Percentiles rank a stretch among this genome's conserved stretches.
Conservation (phyloP, 2,113 vertebrate species). For the Cyphomyrus discorhynchus region DNA sequence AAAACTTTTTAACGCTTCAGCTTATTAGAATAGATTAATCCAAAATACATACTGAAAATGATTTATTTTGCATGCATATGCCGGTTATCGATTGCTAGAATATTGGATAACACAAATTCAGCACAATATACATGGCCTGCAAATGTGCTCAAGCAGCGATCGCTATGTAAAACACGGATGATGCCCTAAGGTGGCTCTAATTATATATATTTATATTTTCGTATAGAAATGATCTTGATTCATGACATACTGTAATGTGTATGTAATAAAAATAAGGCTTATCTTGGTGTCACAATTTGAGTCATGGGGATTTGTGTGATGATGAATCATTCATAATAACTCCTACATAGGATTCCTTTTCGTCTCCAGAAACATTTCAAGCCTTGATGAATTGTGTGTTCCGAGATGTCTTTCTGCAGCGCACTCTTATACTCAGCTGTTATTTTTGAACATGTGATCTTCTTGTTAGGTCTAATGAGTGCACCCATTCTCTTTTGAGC, state of each 20-base stretch:
- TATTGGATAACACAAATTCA: constrained; percentile 36
- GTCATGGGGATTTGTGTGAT: background rate
- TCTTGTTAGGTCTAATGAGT: background rate
- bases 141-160: constrained; percentile 33
- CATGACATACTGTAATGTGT: background rate
- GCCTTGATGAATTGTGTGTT: background rate
- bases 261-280: background rate
- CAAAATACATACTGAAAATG: background rate
- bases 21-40: constrained; percentile 33
- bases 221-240: background rate
- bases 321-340: background rate
- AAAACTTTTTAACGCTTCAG: constrained; percentile 17
- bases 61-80: constrained; percentile 26
- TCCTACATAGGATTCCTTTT: background rate
- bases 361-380: background rate
- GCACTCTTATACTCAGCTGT: background rate
- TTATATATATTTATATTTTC: background rate
- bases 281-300: background rate
- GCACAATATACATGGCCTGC: constrained; percentile 27
- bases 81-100: constrained; percentile 35
- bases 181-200: constrained; percentile 2
- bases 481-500: background rate
- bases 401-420: background rate
- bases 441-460: background rate
- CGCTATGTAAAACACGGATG: constrained; percentile 14